These are phyloP conservation scores for Volucella inflata DNA, from an alignment of 2,888 invertebrate genomes.

Conservation along the genomic window DNA sequence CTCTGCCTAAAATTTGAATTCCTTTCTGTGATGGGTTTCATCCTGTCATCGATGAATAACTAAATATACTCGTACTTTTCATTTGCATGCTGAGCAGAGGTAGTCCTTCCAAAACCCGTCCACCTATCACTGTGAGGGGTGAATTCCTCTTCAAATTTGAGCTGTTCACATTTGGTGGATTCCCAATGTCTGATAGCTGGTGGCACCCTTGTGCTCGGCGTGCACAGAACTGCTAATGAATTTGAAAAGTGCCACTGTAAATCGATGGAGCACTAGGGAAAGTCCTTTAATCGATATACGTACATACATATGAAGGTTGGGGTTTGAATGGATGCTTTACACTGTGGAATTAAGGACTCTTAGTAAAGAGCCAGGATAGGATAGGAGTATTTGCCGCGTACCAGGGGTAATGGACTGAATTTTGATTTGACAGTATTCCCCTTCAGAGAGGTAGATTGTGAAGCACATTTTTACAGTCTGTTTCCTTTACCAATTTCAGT, in stretches of 20 bases:
- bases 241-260: conserved; percentile 25
- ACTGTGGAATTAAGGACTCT: conserved; percentile 21
- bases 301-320: not conserved
- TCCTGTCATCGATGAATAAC: conserved; percentile 43
- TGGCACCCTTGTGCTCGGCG: not conserved
- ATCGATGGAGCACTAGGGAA: not conserved
- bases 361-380: not conserved
- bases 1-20: conserved; percentile 11
- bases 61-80: conserved; percentile 38
- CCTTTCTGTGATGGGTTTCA: conserved; percentile 16
- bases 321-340: not conserved
- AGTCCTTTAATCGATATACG: conserved; percentile 9
- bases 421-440: conserved; percentile 26
- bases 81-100: conserved; percentile 54
- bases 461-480: no score
- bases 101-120: not conserved
- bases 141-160: not conserved
- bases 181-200: not conserved
- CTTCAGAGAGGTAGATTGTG: not conserved
- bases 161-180: conserved; percentile 2
- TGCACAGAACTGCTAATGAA: conserved; percentile 33
- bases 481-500: no score
- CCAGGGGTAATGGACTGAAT: conserved; percentile 26
- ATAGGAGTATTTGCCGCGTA: conserved; percentile 7
- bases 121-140: not conserved